Conservation (phyloP, 2,888 invertebrate species). For the Cabera pusaria region DNA sequence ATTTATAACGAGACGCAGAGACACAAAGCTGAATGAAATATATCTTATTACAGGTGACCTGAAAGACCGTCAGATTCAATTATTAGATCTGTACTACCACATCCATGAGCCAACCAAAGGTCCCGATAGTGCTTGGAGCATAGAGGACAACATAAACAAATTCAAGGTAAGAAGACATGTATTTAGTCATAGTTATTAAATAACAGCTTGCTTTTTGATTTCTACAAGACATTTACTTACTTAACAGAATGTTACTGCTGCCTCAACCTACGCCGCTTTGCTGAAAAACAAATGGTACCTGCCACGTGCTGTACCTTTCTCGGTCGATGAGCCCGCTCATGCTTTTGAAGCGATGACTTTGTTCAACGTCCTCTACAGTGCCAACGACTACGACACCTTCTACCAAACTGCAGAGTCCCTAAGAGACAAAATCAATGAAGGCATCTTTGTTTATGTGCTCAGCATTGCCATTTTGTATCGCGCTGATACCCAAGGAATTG, state of each 20-base stretch:
- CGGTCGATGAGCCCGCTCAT: conserved; percentile 78
- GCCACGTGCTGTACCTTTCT: conserved; percentile 84
- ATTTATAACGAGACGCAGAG: too few species aligned
- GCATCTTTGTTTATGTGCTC: conserved; percentile 86
- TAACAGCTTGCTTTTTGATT: too few species aligned
- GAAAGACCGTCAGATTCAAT: conserved; percentile 60
- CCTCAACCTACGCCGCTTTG: conserved; percentile 79
- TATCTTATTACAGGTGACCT: conserved; percentile 37
- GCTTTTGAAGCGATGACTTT: conserved; percentile 85
- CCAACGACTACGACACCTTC: conserved; percentile 88
- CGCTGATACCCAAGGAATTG: conserved; percentile 84
- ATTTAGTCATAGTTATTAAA: too few species aligned
- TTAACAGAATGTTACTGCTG: conserved; percentile 77
- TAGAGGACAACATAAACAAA: conserved; percentile 71
- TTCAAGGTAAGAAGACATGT: conserved; percentile 19
- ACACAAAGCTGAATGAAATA: too few species aligned
- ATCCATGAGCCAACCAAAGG: conserved; percentile 83
- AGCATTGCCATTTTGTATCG: conserved; percentile 85
- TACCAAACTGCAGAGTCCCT: conserved; percentile 87
- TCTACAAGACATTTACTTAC: too few species aligned
- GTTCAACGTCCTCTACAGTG: conserved; percentile 86
- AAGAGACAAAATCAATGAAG: conserved; percentile 87
- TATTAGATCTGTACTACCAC: conserved; percentile 72
- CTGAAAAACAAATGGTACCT: conserved; percentile 79
- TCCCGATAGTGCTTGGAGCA: conserved; percentile 75